Evolutionary conservation across 2,113 vertebrate species (phyloP).

Genomic region (Acanthochromis polyacanthus): DNA sequence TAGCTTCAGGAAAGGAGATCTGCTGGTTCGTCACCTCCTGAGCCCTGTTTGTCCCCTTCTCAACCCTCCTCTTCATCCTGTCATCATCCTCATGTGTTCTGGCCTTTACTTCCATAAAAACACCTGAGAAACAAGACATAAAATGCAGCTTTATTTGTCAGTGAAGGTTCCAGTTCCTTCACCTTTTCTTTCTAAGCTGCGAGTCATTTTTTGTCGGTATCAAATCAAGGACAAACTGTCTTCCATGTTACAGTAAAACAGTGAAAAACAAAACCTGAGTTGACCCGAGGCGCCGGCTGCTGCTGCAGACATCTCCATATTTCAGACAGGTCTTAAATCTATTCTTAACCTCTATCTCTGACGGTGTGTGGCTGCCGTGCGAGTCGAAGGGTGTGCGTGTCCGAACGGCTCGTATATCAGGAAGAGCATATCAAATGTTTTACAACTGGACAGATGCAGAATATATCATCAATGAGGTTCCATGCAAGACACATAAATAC

Average conservation of each 20-base stretch:
- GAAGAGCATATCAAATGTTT: constrained; percentile 31
- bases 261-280: constrained; percentile 37
- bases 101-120: constrained; percentile 49
- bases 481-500: too few species aligned
- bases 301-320: constrained; percentile 23
- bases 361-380: constrained; percentile 8
- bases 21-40: not conserved
- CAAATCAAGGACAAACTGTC: not conserved
- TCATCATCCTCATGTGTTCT: constrained; percentile 38
- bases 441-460: constrained; percentile 19
- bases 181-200: not conserved
- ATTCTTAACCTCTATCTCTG: constrained; percentile 53
- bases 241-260: not conserved
- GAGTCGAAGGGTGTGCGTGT: not conserved
- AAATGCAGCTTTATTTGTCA: not conserved
- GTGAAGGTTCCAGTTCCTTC: accelerated
- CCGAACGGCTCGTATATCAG: constrained; percentile 16
- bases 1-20: constrained; percentile 6
- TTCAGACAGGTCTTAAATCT: constrained; percentile 50
- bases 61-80: not conserved
- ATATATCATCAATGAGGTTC: not conserved
- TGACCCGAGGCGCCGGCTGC: constrained; percentile 20
- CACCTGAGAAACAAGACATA: constrained; percentile 14
- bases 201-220: not conserved
- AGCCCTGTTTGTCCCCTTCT: not conserved